phyloP scores from a whole-genome alignment of 2,113 vertebrate genomes.

The Oophaga pumilio region DNA sequence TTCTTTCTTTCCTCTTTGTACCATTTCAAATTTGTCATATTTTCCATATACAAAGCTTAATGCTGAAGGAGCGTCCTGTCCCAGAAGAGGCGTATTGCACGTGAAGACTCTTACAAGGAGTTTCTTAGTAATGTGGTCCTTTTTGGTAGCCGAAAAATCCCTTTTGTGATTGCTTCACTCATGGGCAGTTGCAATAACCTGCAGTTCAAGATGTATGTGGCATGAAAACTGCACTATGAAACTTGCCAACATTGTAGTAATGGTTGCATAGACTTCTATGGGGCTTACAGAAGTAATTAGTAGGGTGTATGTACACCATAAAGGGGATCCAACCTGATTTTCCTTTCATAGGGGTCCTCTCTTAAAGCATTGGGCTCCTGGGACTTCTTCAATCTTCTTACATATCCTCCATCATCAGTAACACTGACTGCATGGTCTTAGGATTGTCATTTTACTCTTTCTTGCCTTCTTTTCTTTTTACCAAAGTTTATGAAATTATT shows the following conservation, averaged over 20 bases:
- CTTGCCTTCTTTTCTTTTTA: not conserved
- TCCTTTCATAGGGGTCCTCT: too few relatives aligned
- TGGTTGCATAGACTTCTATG: not conserved
- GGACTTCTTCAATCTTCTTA: not conserved
- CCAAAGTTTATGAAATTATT: not conserved
- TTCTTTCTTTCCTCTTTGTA: not conserved
- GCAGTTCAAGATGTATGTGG: too few relatives aligned
- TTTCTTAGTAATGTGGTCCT: not conserved
- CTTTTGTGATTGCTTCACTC: not conserved
- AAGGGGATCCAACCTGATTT: too few relatives aligned
- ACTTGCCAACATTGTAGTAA: not conserved
- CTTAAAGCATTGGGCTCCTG: too few relatives aligned
- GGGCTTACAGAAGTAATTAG: not conserved
- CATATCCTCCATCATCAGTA: too few relatives aligned
- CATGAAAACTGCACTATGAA: too few relatives aligned
- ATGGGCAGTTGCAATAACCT: not conserved
- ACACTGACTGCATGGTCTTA: too few relatives aligned
- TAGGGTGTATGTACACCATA: too few relatives aligned
- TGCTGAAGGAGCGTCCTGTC: not conserved
- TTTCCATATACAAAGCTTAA: constrained; percentile 1
- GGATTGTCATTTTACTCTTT: not conserved
- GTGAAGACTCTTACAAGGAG: not conserved
- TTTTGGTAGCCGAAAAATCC: not conserved
- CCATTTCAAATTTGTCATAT: not conserved
- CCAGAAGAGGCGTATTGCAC: not conserved